Base-by-base conservation (phyloP, 2,113 vertebrate genomes). In the Pedetes capensis region DNA sequence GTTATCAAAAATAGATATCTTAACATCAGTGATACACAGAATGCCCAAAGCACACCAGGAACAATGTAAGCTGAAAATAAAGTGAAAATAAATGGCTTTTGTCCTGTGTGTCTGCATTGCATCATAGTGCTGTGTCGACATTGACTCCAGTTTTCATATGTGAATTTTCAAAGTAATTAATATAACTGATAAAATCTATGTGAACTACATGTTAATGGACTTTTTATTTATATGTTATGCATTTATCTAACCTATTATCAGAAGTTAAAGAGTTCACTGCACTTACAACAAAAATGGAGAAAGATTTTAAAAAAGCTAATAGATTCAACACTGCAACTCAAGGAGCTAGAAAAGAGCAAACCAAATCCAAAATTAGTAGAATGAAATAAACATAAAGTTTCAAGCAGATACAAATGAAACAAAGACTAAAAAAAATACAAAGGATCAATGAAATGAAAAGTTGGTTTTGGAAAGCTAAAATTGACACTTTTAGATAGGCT, bases 1-100 rank as follows among this genome's bases (percentile, higher is more conserved):
- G 86, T 69, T 87, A 71, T 64, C 83, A 92, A 96, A 88, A 76
- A 91, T 64, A 68, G 0, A 1, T 44, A 32, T 79, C 16, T 95
- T 74, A 69, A 69, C 69, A 79, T 71, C 72, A 87, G 2, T 25
- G 57, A 82, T 72, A 93, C 34, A 51, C 1, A n/a, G 2, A 9
- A 85, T 83, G 13, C 20, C 18, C n/a, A 53, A 75, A 72, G 3
- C 29, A 9, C 55, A 14, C 64, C 18, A 25, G 37, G 27, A 86
- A 12, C 14, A 27, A 25, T 27, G 5, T 66, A 61, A 93, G 9
- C 66, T 84, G 37, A 72, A 79, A 95, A 61, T 25, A 22, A 88
- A 75, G 57, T 69, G 44, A 83, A 32, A 89, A 55, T 53, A 86
- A 84, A 34, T 14, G 4, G 34, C 1, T 51, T 82, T 78, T 47